Conservation (phyloP, 2,888 invertebrate species). For the Heliconius charithonia region DNA sequence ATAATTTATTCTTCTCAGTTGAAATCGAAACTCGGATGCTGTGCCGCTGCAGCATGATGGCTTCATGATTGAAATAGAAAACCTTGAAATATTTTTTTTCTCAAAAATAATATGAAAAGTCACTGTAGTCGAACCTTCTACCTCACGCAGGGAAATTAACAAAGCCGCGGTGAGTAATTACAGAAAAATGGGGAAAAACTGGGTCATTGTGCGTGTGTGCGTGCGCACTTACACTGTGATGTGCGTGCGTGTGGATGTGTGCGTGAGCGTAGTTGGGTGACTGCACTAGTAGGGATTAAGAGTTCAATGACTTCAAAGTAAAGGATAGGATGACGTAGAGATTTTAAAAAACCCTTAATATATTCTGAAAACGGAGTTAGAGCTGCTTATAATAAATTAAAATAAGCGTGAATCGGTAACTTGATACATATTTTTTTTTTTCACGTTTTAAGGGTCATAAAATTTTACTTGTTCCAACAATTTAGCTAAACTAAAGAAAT, state of each 20-base stretch:
- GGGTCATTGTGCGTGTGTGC: conserved; percentile 72
- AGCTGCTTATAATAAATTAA: not conserved
- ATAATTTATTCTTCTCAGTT: too few species aligned
- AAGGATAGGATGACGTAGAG: conserved; percentile 39
- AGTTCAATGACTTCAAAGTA: conserved; percentile 48
- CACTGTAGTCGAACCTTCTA: conserved; percentile 45
- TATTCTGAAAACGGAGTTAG: not conserved
- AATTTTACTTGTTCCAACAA: too few species aligned
- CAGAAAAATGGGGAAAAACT: conserved; percentile 80
- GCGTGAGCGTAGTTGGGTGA: conserved; percentile 47
- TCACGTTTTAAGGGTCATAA: too few species aligned
- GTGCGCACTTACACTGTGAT: not conserved
- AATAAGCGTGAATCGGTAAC: not conserved
- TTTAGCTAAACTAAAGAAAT: too few species aligned
- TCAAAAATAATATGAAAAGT: conserved; percentile 1
- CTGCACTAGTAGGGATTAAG: conserved; percentile 46
- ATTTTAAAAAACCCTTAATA: conserved; percentile 26
- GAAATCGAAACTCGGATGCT: not conserved
- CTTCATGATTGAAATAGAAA: not conserved
- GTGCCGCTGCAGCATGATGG: not conserved
- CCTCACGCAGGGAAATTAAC: conserved; percentile 62
- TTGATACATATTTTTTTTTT: too few species aligned
- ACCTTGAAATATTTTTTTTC: not conserved
- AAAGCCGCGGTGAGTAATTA: conserved; percentile 80
- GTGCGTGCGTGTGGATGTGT: conserved; percentile 38